Evolutionary conservation across 1,140 invertebrate genomes (phyloP).

Genomic region (Megalopta genalis): DNA sequence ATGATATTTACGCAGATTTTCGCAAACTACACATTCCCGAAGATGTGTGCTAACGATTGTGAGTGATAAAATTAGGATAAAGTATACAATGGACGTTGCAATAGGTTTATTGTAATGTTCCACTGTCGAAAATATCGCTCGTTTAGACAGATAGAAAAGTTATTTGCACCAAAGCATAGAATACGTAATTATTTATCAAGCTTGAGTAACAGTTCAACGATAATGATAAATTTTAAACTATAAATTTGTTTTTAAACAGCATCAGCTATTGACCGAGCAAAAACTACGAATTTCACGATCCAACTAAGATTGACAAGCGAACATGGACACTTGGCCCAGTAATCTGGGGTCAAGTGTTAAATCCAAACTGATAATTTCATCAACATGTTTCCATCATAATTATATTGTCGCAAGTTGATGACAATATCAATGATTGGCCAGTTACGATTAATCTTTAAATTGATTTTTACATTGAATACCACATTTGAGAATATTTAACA

Average conservation of each 20-base stretch:
- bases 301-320: conserved; percentile 64
- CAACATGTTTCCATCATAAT: neutral
- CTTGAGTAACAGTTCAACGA: neutral
- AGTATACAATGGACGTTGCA: neutral
- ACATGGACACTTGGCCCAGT: conserved; percentile 61
- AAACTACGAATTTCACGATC: conserved; percentile 60
- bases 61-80: neutral
- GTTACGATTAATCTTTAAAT: neutral
- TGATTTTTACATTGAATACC: neutral
- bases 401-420: neutral
- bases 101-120: conserved; percentile 1
- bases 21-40: neutral
- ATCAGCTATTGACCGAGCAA: conserved; percentile 35
- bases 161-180: neutral
- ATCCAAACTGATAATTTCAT: conserved; percentile 67
- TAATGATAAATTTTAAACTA: neutral
- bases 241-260: conserved; percentile 38
- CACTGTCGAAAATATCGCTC: neutral
- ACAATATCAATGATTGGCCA: conserved; percentile 1
- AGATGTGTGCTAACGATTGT: neutral
- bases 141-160: neutral
- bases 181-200: neutral
- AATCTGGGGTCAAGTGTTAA: conserved; percentile 75
- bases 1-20: conserved; percentile 2
- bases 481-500: neutral